phyloP scores from a whole-genome alignment of 2,888 invertebrate genomes.

The Ichneumon xanthorius region DNA sequence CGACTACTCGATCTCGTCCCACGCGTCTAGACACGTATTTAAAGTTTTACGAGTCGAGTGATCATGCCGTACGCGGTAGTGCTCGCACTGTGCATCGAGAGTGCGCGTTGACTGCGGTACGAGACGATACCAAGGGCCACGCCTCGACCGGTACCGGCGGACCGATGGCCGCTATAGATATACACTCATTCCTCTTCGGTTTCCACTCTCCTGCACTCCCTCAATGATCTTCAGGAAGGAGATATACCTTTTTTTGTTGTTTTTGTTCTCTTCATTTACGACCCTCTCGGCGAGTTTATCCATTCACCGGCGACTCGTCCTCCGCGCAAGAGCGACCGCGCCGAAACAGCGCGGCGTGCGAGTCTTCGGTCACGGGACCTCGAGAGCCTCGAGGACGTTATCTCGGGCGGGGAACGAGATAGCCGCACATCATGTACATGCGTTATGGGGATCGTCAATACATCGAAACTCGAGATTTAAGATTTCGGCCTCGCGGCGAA shows the following conservation, averaged over 20 bases:
- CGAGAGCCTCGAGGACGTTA: constrained; percentile 12
- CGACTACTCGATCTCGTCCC: constrained; percentile 64
- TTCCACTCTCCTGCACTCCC: not conserved
- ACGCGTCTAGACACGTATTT: constrained; percentile 78
- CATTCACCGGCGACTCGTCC: constrained; percentile 40
- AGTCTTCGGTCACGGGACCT: constrained; percentile 11
- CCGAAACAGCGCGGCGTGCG: not conserved
- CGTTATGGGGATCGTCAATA: not conserved
- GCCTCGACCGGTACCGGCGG: constrained; percentile 65
- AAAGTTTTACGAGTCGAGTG: constrained; percentile 71
- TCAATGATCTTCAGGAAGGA: constrained; percentile 17
- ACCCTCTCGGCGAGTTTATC: not conserved
- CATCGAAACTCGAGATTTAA: not conserved
- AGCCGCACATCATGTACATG: not conserved
- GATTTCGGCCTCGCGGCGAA: not conserved
- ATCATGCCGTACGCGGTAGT: constrained; percentile 36
- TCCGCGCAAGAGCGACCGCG: not conserved
- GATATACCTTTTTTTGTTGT: not conserved
- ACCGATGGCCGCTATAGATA: constrained; percentile 9
- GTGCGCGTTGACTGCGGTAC: not conserved
- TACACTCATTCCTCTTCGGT: not conserved
- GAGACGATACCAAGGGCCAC: constrained; percentile 69
- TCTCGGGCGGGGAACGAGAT: constrained; percentile 8
- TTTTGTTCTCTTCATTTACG: constrained; percentile 11
- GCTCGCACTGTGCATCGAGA: constrained; percentile 21